These are phyloP conservation scores for Holothuria leucospilota DNA, from an alignment of 53 echinoderm and acorn worm genomes.

Conservation along the genomic window DNA sequence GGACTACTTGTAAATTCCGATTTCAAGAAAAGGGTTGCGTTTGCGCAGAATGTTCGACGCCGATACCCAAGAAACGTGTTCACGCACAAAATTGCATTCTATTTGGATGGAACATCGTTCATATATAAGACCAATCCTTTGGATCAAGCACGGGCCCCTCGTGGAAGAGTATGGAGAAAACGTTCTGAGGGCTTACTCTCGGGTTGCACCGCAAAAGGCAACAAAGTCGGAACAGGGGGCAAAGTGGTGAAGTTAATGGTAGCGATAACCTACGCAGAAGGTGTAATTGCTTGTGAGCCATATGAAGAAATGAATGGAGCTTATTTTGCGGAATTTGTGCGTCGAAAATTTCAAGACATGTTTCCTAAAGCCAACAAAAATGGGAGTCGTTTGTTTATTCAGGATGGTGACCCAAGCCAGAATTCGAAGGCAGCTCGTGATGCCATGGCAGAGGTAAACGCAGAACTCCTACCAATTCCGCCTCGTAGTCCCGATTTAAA, in stretches of 20 bases:
- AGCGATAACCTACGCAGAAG: conserved; percentile 40
- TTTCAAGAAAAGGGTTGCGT: conserved; percentile 6
- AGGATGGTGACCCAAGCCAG: conserved; percentile 48
- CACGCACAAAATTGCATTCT: conserved; percentile 50
- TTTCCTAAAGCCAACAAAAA: conserved; percentile 34
- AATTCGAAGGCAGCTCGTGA: conserved; percentile 22
- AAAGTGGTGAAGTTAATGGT: conserved; percentile 41
- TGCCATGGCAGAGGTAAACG: conserved; percentile 15
- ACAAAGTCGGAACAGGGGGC: conserved; percentile 45
- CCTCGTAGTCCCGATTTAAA: conserved; percentile 48
- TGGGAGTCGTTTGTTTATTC: conserved; percentile 32
- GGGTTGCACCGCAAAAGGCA: conserved; percentile 41
- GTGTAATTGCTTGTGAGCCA: conserved; percentile 42
- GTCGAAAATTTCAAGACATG: conserved; percentile 34
- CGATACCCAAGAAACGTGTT: conserved; percentile 18
- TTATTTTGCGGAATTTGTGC: conserved; percentile 44
- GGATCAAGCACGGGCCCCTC: conserved; percentile 51
- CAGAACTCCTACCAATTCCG: conserved; percentile 34
- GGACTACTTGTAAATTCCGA: not conserved
- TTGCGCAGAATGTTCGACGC: not conserved
- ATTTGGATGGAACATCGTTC: conserved; percentile 44
- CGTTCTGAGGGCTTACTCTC: conserved; percentile 17
- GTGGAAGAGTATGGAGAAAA: conserved; percentile 49
- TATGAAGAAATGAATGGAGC: conserved; percentile 46
- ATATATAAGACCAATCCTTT: conserved; percentile 34